Evolutionary conservation across 64 coral and sea anemone species (phyloP).

Genomic region (Exaiptasia diaphana): DNA sequence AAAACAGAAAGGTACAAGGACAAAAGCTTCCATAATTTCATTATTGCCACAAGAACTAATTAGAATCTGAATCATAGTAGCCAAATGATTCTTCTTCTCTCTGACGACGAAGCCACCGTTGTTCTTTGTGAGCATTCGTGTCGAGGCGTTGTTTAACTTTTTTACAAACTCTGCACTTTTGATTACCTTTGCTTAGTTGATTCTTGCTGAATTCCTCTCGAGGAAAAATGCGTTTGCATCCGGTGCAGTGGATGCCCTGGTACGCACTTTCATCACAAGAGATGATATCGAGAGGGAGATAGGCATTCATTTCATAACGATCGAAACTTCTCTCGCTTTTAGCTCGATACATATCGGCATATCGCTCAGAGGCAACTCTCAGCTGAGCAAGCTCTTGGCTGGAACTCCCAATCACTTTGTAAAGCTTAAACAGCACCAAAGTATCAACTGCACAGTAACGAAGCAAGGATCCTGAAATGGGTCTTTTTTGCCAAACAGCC

Average conservation of each 20-base stretch:
- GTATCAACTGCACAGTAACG: constrained; percentile 56
- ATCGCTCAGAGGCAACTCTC: constrained; percentile 56
- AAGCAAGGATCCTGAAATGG: constrained; percentile 5
- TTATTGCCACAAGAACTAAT: no score
- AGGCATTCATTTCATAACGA: constrained; percentile 49
- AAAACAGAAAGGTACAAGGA: no score
- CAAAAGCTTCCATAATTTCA: no score
- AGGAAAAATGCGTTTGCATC: not conserved
- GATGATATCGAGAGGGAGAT: constrained; percentile 15
- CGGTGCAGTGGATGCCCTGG: not conserved
- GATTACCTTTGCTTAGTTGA: not conserved
- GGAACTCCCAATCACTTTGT: constrained; percentile 18
- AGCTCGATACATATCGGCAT: constrained; percentile 53
- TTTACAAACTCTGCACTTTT: constrained; percentile 33
- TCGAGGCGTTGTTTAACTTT: not conserved
- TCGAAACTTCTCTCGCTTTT: constrained; percentile 44
- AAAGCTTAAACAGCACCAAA: constrained; percentile 42
- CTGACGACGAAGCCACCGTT: not conserved
- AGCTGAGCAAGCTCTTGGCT: constrained; percentile 15
- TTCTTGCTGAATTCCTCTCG: constrained; percentile 21
- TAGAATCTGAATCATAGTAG: no score
- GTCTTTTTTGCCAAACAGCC: constrained; percentile 28
- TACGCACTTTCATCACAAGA: not conserved
- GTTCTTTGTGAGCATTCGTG: not conserved
- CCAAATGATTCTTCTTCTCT: no score